These are phyloP conservation scores for Chiloscyllium punctatum DNA, from an alignment of 2,797 vertebrate species.

Conservation along the genomic window DNA sequence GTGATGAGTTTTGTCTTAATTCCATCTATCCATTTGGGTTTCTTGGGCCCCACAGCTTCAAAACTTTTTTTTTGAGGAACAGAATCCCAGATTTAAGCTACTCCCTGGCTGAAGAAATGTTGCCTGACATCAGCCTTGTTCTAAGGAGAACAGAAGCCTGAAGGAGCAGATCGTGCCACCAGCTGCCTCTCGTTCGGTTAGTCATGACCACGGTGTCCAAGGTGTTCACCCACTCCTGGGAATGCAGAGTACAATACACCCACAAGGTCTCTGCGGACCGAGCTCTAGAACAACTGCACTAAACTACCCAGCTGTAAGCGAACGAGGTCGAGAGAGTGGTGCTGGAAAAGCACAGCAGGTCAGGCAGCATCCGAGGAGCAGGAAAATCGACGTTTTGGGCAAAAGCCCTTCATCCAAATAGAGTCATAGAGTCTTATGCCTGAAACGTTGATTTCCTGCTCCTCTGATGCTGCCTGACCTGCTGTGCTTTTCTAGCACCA, in stretches of 20 bases:
- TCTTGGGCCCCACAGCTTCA: background rate
- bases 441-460: no score
- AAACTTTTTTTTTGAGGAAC: background rate
- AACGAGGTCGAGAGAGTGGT: no score
- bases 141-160: background rate
- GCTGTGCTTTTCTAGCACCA: no score
- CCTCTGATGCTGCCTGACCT: no score
- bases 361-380: no score
- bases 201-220: background rate
- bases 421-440: no score
- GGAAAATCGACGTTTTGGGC: no score
- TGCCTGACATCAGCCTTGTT: background rate
- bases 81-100: background rate
- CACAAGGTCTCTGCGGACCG: background rate
- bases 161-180: background rate
- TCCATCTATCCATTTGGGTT: no score
- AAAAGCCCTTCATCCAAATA: no score
- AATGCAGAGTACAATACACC: background rate
- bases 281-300: background rate
- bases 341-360: no score
- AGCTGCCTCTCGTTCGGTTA: background rate
- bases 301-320: no score
- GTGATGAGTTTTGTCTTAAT: background rate
- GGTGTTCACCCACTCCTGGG: background rate
- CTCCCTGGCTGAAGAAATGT: background rate